Evolutionary conservation across 2,888 invertebrate species (phyloP), one percentile per base, ranked within the genome.

Genomic region (Amphipyra berbera): DNA sequence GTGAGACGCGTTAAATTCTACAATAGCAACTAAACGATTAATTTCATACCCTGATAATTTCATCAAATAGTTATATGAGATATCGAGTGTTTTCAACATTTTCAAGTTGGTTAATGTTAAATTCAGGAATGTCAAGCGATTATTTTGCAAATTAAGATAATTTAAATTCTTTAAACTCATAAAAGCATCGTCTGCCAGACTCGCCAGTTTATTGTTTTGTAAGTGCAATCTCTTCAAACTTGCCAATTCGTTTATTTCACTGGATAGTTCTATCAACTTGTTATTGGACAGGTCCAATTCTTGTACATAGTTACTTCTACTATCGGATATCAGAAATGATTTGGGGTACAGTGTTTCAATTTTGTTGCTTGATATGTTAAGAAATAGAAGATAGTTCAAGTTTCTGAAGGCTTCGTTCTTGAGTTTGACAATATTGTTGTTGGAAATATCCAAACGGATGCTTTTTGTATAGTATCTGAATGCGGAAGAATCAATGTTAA

Each of bases 251-350:
- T 72, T 68, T 12, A 94, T 79, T 33, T 88, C 82, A 57, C 71
- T 68, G 21, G 76, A 70, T n/a, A 94, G 58, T 50, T 67, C 59
- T 12, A 61, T 60, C 4, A 94, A 46, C 40, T 60, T 63, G 63
- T 94, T 94, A 42, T 82, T 68, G 0, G 93, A 92, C 10, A 94
- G 65, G 76, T 93, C 91, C 14, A 94, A 67, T 13, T 65, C 60
- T 40, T 76, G 59, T 1, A 93, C 52, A 21, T 58, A 42, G 3
- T 81, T 78, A 12, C 48, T 70, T 55, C 61, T 67, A 4, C 10
- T 72, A 1, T 88, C 87, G 0, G 82, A 61, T 13, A 85, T 76
- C 0, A 68, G 15, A 9, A 93, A 82, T 2, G 90, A 80, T 47
- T 73, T 81, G 0, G 81, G n/a, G 35, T 81, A 52, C 1, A 93